A percentile compares a stretch with the other conserved stretches of the same genome.
Conservation (phyloP, 1,140 invertebrate genomes). For the Habropoda laboriosa region DNA sequence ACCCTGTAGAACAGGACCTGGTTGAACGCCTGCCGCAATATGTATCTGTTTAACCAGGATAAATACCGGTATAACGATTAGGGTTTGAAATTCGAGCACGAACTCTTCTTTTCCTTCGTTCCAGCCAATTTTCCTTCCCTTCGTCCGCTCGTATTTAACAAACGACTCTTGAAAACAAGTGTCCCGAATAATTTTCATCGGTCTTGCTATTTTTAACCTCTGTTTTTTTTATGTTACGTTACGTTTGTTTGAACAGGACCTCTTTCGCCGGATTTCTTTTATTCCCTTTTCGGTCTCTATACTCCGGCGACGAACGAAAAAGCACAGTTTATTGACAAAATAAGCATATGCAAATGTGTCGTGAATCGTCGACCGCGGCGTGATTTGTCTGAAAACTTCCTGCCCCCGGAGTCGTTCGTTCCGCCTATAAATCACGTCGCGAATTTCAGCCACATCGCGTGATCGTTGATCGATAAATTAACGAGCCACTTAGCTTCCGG, state of each 20-base stretch:
- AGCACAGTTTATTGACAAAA: conserved; percentile 39
- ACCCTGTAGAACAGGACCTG: not conserved
- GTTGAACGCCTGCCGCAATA: conserved; percentile 17
- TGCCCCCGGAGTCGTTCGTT: not conserved
- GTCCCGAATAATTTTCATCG: not conserved
- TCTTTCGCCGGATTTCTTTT: not conserved
- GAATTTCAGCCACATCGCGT: conserved; percentile 1
- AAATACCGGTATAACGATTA: not conserved
- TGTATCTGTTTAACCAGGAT: not conserved
- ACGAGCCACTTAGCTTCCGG: conserved; percentile 2
- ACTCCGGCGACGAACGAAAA: not conserved
- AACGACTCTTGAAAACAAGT: no score
- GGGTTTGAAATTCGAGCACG: not conserved
- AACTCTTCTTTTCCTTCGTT: not conserved
- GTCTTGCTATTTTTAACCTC: not conserved
- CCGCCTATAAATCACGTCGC: conserved; percentile 1
- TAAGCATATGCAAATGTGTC: conserved; percentile 44
- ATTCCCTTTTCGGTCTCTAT: not conserved
- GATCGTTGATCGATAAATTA: conserved; percentile 38
- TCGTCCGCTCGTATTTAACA: no score
- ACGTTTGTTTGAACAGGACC: not conserved
- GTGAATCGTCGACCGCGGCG: not conserved
- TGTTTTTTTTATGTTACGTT: not conserved
- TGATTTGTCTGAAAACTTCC: conserved; percentile 22
- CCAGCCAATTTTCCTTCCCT: no score